These are phyloP conservation scores for Keiferia lycopersicella DNA, from an alignment of 2,888 invertebrate genomes.

Conservation along the genomic window DNA sequence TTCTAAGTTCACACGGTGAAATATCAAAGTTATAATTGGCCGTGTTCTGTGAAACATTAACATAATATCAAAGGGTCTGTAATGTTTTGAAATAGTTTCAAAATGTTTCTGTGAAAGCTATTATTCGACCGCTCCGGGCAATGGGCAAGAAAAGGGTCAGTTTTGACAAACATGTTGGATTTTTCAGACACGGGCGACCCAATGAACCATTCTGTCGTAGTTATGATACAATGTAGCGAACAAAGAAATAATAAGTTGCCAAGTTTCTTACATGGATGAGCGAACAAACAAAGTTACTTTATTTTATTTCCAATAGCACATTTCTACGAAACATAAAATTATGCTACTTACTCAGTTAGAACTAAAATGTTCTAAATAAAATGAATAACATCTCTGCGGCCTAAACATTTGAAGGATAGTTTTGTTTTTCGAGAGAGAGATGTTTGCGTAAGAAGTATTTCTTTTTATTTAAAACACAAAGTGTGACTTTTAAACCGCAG, in stretches of 20 bases:
- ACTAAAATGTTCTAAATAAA: no score
- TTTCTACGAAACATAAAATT: no score
- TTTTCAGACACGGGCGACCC: not conserved
- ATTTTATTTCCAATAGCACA: no score
- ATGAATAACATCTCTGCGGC: no score
- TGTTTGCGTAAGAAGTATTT: no score
- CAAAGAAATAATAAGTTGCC: not conserved
- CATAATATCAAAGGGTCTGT: constrained; percentile 25
- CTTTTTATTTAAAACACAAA: no score
- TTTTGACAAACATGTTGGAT: not conserved
- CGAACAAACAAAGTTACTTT: no score
- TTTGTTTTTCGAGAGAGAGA: no score
- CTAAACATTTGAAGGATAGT: no score
- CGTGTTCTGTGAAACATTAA: constrained; percentile 21
- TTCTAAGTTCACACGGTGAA: not conserved
- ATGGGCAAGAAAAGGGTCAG: constrained; percentile 1
- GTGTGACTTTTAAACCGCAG: no score
- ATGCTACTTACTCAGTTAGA: no score
- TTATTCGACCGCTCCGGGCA: not conserved
- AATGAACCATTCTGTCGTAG: not conserved
- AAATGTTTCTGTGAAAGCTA: constrained; percentile 18
- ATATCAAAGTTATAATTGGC: constrained; percentile 9
- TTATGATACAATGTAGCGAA: not conserved
- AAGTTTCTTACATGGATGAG: not conserved
- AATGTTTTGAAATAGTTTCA: constrained; percentile 26